Percentiles rank a stretch among this genome's conserved stretches.
Evolutionary conservation across 2,113 vertebrate species (phyloP).

Genomic region (Alosa alosa): DNA sequence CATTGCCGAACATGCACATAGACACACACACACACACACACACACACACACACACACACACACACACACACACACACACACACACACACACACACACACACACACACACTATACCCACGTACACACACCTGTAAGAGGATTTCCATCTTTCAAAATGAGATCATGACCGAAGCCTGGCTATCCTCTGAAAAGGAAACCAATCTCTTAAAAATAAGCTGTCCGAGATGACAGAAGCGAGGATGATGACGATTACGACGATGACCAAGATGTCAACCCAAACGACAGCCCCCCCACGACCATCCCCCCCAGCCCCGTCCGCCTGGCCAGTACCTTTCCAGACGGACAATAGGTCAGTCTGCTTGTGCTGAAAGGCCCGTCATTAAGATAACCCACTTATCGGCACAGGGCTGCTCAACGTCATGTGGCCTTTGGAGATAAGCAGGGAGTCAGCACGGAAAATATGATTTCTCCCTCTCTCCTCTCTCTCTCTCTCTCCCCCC

Average conservation of each 20-base stretch:
- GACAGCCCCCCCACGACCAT: neutral
- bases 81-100: neutral
- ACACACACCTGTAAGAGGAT: neutral
- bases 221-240: neutral
- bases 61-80: neutral
- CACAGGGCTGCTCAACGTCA: neutral
- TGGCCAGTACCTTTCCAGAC: neutral
- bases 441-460: neutral
- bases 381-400: neutral
- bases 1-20: neutral
- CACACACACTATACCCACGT: neutral
- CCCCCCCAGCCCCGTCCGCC: neutral
- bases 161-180: neutral
- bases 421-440: neutral
- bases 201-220: neutral
- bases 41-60: neutral
- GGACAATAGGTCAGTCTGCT: neutral
- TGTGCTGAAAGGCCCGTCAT: neutral
- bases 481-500: neutral
- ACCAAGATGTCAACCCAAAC: neutral
- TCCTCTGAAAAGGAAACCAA: neutral
- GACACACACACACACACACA: neutral
- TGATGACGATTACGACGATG: neutral
- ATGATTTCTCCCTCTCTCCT: neutral
- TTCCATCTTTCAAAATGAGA: conserved; percentile 15